A percentile compares a stretch with the other conserved stretches of the same genome.
phyloP scores from a whole-genome alignment of 2,113 vertebrate genomes.

The Ondatra zibethicus region DNA sequence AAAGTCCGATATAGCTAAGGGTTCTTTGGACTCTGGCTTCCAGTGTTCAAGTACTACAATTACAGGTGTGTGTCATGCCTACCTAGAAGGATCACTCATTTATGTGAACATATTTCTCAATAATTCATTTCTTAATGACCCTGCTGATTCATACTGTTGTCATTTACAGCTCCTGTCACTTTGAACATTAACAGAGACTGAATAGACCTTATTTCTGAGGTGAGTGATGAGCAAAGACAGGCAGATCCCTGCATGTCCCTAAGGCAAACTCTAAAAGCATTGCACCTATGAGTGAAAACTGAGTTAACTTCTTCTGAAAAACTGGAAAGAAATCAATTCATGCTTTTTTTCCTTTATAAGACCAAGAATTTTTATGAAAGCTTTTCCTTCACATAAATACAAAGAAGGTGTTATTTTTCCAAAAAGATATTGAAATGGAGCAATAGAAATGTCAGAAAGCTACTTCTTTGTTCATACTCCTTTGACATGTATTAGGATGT shows the following conservation, averaged over 20 bases:
- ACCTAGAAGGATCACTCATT: background rate
- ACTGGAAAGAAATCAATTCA: background rate
- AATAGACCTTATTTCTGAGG: background rate
- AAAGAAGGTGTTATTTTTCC: background rate
- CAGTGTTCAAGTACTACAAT: background rate
- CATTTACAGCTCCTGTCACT: background rate
- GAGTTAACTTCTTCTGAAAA: background rate
- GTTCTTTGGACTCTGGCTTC: background rate
- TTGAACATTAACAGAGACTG: background rate
- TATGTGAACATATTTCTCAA: background rate
- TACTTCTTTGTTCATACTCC: background rate
- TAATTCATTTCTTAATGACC: background rate
- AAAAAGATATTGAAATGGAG: background rate
- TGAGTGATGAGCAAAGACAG: background rate
- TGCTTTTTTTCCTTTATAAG: conserved; percentile 9
- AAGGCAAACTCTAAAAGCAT: background rate
- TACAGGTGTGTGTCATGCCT: background rate
- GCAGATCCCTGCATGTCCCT: background rate
- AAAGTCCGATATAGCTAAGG: background rate
- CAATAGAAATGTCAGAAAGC: background rate
- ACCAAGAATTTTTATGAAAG: background rate
- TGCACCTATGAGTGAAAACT: background rate
- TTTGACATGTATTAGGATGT: background rate
- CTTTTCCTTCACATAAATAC: background rate
- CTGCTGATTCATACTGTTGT: background rate